Evolutionary conservation across 2,797 vertebrate species (phyloP).

Genomic region (Clarias pachynema): DNA sequence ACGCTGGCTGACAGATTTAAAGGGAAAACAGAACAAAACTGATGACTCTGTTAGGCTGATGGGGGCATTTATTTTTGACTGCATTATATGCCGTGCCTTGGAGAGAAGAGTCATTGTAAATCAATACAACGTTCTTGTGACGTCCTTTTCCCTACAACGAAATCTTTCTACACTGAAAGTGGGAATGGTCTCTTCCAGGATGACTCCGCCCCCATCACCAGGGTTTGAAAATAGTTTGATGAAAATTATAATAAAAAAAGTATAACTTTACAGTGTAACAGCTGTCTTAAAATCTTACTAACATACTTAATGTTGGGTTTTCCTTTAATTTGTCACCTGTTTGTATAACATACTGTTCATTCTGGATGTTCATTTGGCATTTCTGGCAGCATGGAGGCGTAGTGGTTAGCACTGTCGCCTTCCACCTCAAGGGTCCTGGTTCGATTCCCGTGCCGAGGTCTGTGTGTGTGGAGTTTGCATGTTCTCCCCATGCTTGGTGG

Average conservation of each 20-base stretch:
- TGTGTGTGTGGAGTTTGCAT: too few species aligned
- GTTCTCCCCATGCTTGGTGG: too few species aligned
- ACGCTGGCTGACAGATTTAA: neutral
- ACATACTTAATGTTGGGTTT: neutral
- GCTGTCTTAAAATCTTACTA: neutral
- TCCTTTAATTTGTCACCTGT: neutral
- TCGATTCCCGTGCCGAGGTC: too few species aligned
- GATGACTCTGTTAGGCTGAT: neutral
- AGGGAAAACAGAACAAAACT: neutral
- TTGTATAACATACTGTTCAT: neutral
- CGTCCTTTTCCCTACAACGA: neutral
- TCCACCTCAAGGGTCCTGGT: too few species aligned
- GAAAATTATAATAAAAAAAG: neutral
- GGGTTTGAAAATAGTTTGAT: neutral
- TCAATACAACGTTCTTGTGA: neutral
- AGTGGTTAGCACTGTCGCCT: too few species aligned
- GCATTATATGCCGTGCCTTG: neutral
- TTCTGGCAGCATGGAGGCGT: neutral
- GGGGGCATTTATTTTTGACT: neutral
- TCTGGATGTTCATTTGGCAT: neutral
- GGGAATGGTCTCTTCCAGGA: neutral
- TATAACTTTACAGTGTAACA: neutral
- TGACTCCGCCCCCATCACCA: neutral
- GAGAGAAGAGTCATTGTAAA: constrained; percentile 1
- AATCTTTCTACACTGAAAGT: neutral